Evolutionary conservation across 2,888 invertebrate species (phyloP), one percentile per base, ranked within the genome.

Genomic region (Megaustenia siamemsis): DNA sequence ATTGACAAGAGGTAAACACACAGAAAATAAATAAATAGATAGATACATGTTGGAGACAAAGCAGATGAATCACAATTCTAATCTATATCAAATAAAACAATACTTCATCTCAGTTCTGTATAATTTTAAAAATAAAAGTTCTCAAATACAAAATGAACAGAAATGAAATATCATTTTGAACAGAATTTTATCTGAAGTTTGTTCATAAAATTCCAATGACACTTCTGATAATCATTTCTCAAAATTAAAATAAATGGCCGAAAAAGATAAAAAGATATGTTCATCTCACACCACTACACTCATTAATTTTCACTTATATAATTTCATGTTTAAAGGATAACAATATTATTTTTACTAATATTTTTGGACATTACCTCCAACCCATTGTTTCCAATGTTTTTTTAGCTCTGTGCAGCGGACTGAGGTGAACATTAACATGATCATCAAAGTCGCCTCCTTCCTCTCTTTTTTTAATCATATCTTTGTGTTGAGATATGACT

Each of bases 361-460:
- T 32, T 63, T 63, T 35, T 28, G 15, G 28, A 35, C 73, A 88
- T 84, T 73, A 90, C 91, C 91, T 88, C 89, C 90, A 84, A 91
- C 86, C 71, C 90, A 87, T 78, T 89, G 90, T 77, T 88, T 90
- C 85, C 90, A 80, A 71, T 89, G 89, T 45, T 80, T 82, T n/a
- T 28, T 85, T 83, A 43, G 88, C 89, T 63, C 80, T 86, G 69
- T 88, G 83, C 80, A 89, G 85, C 21, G 90, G 89, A 76, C 89
- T 89, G 24, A 86, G 86, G 45, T 87, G 84, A 15, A 79, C 79
- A n/a, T 35, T 69, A n/a, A 56, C 75, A 21, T 82, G 75, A 10
- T 85, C 79, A 28, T 60, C 66, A 24, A 35, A 21, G n/a, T 83
- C 73, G n/a, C 75, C 80, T n/a, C 40, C 71, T 18, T 79, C 81